These are phyloP conservation scores for Helogale parvula DNA, from an alignment of 2,113 vertebrate species.

Conservation along the genomic window DNA sequence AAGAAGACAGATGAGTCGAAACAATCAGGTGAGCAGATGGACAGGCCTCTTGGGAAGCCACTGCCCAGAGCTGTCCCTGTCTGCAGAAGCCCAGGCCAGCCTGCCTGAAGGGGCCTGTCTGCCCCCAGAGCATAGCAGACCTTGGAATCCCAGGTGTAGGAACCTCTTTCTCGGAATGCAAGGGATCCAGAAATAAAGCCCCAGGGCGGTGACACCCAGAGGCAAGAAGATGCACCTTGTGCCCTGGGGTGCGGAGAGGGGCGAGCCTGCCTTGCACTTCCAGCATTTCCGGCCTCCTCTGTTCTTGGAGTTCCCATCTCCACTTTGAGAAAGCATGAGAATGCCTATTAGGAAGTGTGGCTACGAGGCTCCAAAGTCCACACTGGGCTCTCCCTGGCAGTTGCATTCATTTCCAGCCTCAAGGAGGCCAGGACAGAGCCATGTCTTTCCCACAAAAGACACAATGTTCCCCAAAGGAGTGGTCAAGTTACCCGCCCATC, in stretches of 20 bases:
- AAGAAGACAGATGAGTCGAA: not conserved
- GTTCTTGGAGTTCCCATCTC: not conserved
- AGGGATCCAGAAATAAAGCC: not conserved
- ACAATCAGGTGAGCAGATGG: not conserved
- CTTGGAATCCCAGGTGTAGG: not conserved
- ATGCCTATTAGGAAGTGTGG: not conserved
- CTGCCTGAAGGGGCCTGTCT: not conserved
- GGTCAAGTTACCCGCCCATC: fast-evolving
- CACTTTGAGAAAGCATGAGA: not conserved
- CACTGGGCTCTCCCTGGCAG: not conserved
- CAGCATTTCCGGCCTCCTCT: not conserved
- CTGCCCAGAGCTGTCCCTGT: not conserved
- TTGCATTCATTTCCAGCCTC: not conserved
- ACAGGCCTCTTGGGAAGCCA: not conserved
- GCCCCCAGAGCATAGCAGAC: not conserved
- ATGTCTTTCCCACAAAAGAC: not conserved
- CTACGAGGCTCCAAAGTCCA: not conserved
- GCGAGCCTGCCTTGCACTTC: fast-evolving
- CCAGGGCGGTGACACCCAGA: not conserved
- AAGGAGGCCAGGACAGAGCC: not conserved
- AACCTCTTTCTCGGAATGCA: not conserved
- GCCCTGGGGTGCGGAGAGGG: no score
- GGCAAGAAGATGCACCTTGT: not conserved
- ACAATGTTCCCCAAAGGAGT: not conserved
- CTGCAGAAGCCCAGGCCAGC: not conserved